phyloP scores from a whole-genome alignment of 2,797 vertebrate species.

The Acanthopagrus latus region DNA sequence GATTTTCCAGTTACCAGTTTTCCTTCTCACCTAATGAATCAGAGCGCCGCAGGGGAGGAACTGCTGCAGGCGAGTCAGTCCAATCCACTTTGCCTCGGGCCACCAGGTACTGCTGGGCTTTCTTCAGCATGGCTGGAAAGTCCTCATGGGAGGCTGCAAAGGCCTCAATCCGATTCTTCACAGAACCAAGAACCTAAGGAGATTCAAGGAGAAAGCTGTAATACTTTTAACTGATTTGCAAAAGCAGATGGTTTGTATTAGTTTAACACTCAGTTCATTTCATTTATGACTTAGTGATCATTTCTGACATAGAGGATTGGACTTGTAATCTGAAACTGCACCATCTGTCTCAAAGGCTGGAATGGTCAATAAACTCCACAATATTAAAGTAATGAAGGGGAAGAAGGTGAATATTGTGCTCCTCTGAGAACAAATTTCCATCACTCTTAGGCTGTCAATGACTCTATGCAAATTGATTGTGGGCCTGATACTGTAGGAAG shows the following conservation, averaged over 20 bases:
- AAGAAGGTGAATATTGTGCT: background rate
- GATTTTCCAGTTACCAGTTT: background rate
- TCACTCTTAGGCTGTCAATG: no score
- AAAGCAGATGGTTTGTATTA: background rate
- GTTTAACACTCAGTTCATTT: background rate
- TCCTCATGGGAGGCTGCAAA: conserved; percentile 94
- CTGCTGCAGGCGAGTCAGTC: conserved; percentile 82
- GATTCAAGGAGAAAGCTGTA: background rate
- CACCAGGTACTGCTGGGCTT: conserved; percentile 95
- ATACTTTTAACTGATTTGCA: background rate
- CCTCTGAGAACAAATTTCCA: no score
- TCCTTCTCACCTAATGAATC: conserved; percentile 88
- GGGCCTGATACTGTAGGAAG: conserved; percentile 40
- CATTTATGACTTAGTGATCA: background rate
- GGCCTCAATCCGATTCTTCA: conserved; percentile 96
- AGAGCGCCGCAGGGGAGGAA: conserved; percentile 86
- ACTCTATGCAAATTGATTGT: conserved; percentile 22
- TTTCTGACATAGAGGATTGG: background rate
- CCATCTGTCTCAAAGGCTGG: background rate
- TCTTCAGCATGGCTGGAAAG: conserved; percentile 92
- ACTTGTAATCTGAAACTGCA: background rate
- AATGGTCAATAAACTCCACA: background rate
- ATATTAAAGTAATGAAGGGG: background rate
- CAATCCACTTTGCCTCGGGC: conserved; percentile 94
- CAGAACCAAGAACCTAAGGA: conserved; percentile 93